Conservation (phyloP, 2,113 vertebrate species). For the Platycercus adscitus region DNA sequence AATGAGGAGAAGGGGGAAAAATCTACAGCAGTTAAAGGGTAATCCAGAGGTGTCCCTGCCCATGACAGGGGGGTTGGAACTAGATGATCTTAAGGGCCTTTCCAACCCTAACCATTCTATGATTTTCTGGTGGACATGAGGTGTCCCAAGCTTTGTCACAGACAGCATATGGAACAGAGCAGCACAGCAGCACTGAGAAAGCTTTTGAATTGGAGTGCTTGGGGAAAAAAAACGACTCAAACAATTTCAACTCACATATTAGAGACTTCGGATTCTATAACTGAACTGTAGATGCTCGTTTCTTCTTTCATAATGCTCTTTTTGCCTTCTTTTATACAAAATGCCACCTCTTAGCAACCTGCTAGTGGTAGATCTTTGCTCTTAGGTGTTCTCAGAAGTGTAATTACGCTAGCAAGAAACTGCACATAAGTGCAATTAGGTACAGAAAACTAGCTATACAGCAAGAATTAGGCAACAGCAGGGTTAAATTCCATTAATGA, state of each 20-base stretch:
- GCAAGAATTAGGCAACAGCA: background rate
- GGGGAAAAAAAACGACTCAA: background rate
- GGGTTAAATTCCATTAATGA: background rate
- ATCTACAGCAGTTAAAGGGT: background rate
- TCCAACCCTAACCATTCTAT: background rate
- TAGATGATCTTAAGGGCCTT: background rate
- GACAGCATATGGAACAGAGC: background rate
- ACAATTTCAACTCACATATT: background rate
- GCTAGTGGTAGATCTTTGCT: background rate
- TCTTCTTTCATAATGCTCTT: background rate
- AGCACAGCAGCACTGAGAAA: background rate
- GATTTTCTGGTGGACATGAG: background rate
- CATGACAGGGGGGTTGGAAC: background rate
- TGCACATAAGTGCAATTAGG: background rate
- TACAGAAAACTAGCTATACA: background rate
- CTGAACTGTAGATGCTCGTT: background rate
- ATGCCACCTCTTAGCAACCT: background rate
- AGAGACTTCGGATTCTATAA: background rate
- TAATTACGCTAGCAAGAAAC: background rate
- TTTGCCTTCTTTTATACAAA: background rate
- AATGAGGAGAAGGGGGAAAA: background rate
- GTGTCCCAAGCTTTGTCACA: rapidly evolving
- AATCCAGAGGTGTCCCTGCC: background rate
- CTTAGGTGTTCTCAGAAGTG: background rate
- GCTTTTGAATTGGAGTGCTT: background rate